Conservation (phyloP, 2,797 vertebrate genomes). For the Lacerta bilineata region DNA sequence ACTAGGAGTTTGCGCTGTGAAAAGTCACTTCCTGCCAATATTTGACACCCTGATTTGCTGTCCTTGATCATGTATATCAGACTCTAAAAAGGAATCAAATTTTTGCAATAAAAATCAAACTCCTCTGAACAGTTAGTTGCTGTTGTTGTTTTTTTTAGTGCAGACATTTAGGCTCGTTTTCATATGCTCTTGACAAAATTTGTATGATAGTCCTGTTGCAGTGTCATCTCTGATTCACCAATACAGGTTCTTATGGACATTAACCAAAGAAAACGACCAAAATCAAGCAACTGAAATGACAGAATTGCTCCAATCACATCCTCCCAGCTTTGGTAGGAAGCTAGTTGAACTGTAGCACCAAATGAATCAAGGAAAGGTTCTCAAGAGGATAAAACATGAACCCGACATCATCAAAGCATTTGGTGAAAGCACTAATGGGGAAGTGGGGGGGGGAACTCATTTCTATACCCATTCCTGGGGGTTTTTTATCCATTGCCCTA, state of each 20-base stretch:
- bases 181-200: not conserved
- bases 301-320: not conserved
- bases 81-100: not conserved
- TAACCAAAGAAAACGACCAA: not conserved
- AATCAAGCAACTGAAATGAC: not conserved
- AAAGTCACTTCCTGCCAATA: no score
- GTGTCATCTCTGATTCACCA: not conserved
- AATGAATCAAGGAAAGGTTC: not conserved
- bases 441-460: no score
- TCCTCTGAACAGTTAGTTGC: not conserved
- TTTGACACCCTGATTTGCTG: not conserved
- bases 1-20: not conserved
- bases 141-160: not conserved
- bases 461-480: no score
- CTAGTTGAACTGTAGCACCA: not conserved
- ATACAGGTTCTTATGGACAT: not conserved
- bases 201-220: not conserved
- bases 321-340: conserved; percentile 5
- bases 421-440: not conserved
- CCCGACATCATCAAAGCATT: not conserved
- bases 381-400: not conserved
- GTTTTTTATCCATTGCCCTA: no score
- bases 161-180: not conserved
- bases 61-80: not conserved
- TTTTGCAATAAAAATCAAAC: not conserved